Base-by-base conservation (phyloP, 2,888 invertebrate species). In the Drymonia ruficornis region DNA sequence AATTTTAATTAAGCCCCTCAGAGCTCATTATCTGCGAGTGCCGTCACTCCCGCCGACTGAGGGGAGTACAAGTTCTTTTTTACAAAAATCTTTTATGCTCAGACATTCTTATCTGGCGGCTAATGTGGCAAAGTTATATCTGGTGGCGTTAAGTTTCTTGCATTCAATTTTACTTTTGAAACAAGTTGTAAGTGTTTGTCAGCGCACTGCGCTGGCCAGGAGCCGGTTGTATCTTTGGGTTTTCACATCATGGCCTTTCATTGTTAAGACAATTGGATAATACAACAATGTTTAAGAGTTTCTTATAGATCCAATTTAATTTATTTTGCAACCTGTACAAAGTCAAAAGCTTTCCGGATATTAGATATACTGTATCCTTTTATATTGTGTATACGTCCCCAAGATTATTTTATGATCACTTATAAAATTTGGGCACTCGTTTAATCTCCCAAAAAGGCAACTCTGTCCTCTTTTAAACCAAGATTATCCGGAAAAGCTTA, bases 1-100 rank as follows among this genome's bases (percentile, higher is more conserved):
- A 73, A 72, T 73, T 74, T 77, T 76, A 76, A 77, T 77, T 74
- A 77, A 74, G 76, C 71, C 67, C 68, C 63, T 61, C 62, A 65
- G 73, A 65, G 68, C 67, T 76, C 70, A 76, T 77, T 76, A 77
- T 76, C 73, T 63, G 50, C 52, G 52, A 44, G 48, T 53, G 56
- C 54, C 64, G 72, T 65, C 70, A 61, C 53, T 59, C 49, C 40
- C 56, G 67, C 58, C 56, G 59, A 52, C 59, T 50, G 62, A 57
- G 49, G 50, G 52, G 36, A 52, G 60, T 52, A 68, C 59, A 56
- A 59, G 52, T 59, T 55, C 55, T 67, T 69, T 65, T 62, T 70
- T 49, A 44, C 53, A 56, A 65, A 65, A 66, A 67, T 56, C 57
- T 65, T 68, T 70, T 66, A 61, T 64, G 52, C 59, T 49, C 48